Evolutionary conservation across 2,888 invertebrate species (phyloP).

Genomic region (Mellilla xanthometata): DNA sequence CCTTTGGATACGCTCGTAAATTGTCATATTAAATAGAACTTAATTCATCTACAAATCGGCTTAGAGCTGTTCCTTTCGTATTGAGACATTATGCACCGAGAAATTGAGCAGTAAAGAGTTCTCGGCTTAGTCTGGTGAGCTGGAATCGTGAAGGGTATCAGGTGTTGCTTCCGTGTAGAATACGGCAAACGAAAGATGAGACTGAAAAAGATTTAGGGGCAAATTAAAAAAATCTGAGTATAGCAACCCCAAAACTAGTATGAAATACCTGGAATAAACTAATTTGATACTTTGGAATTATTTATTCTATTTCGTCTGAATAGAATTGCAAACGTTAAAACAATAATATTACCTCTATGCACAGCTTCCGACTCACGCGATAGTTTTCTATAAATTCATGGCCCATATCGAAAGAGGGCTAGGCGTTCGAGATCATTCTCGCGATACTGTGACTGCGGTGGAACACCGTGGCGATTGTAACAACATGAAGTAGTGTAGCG

Average conservation of each 20-base stretch:
- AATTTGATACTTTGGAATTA: no score
- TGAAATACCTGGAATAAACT: no score
- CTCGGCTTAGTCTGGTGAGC: slow-evolving; percentile 21
- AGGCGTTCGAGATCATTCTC: slow-evolving; percentile 49
- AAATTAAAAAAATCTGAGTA: no score
- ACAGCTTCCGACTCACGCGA: slow-evolving; percentile 47
- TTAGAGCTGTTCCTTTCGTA: slow-evolving; percentile 54
- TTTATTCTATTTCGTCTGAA: no score
- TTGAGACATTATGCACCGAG: slow-evolving; percentile 50
- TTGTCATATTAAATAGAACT: slow-evolving; percentile 62
- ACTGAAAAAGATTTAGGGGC: no score
- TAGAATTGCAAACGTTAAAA: slow-evolving; percentile 29
- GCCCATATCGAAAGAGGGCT: slow-evolving; percentile 44
- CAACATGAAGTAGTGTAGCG: slow-evolving; percentile 58
- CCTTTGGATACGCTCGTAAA: slow-evolving; percentile 58
- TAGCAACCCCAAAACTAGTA: no score
- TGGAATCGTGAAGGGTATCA: slow-evolving; percentile 32
- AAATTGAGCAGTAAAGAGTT: slow-evolving; percentile 47
- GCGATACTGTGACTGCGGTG: slow-evolving; percentile 55
- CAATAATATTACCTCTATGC: slow-evolving; percentile 24
- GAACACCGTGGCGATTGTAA: slow-evolving; percentile 51
- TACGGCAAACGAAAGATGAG: no score
- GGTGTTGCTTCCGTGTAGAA: slow-evolving; percentile 37
- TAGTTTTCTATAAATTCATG: slow-evolving; percentile 27
- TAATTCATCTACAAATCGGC: slow-evolving; percentile 58